Evolutionary conservation across 2,113 vertebrate species (phyloP), one percentile per base, ranked within the genome.

Genomic region (Rhipidura dahli): DNA sequence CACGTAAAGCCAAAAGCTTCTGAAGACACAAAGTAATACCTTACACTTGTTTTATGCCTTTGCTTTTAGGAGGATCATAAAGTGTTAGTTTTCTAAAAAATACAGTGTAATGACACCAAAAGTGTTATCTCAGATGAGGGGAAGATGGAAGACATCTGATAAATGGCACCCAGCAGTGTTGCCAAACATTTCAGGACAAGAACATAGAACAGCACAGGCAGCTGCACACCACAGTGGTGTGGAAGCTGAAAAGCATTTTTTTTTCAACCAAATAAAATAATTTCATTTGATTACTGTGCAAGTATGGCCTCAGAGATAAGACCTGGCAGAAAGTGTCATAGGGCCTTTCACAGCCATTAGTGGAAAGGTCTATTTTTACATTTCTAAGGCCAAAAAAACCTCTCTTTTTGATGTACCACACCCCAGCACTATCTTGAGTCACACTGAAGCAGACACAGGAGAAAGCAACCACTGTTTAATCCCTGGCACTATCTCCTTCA

Each of bases 1-100:
- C 15, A 72, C 51, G 30, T 72, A 71, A 93, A 93, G 53, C 50
- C 56, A 76, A 76, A 93, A 88, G 35, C 33, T 88, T n/a, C 75
- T 50, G 19, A 85, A 88, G 68, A 93, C 13, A 82, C 27, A 23
- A 77, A 69, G 23, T 53, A 60, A 8, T 60, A 81, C 23, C 60
- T 95, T 47, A 83, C 18, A 61, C 26, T 78, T 93, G 30, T 23
- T 91, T 94, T 90, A 93, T 68, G 60, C 28, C 66, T 85, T 95
- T 57, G n/a, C 69, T 89, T 93, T 90, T 88, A 87, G 53, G 61
- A 87, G 30, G 21, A 51, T 61, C 42, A 64, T 86, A 83, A 97
- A 94, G 47, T 1, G 0, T n/a, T 81, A 13, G 4, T 73, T 87
- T 37, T 40, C 8, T 22, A 70, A 79, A 42, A 69, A 54, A 50